Percentiles rank a stretch among this genome's conserved stretches.
Evolutionary conservation across 2,888 invertebrate genomes (phyloP).

Genomic region (Brachyptera risi): DNA sequence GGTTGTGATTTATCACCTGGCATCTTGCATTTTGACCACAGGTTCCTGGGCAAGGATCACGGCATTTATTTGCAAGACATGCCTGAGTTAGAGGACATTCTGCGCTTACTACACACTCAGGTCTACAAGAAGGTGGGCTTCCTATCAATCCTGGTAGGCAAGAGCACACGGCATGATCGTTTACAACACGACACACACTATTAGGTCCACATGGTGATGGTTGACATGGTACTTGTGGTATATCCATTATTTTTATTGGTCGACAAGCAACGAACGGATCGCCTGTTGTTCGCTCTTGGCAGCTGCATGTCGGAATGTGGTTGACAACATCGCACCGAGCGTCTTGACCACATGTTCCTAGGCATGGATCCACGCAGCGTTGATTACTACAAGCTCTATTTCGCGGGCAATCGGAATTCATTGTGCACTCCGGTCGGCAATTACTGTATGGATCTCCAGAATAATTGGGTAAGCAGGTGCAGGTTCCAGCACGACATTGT

Average conservation of each 20-base stretch:
- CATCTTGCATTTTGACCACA: constrained; percentile 31
- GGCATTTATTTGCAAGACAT: constrained; percentile 30
- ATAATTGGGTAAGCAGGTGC: constrained; percentile 66
- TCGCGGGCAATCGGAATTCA: constrained; percentile 65
- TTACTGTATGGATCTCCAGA: constrained; percentile 64
- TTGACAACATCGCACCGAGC: constrained; percentile 54
- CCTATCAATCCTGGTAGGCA: constrained; percentile 31
- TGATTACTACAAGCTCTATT: constrained; percentile 69
- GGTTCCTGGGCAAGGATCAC: constrained; percentile 33
- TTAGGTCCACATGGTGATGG: constrained; percentile 70
- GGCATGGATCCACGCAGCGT: constrained; percentile 67
- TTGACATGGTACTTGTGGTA: constrained; percentile 59
- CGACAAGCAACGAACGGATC: constrained; percentile 38
- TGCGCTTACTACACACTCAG: constrained; percentile 31
- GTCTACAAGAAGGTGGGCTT: constrained; percentile 30
- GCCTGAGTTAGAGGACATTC: constrained; percentile 32
- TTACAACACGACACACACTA: constrained; percentile 59
- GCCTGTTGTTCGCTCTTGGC: constrained; percentile 52
- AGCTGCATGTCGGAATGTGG: constrained; percentile 57
- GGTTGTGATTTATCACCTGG: constrained; percentile 33
- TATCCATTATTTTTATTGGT: constrained; percentile 23
- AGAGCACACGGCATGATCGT: constrained; percentile 53
- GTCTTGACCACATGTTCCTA: constrained; percentile 53
- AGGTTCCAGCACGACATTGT: constrained; percentile 57
- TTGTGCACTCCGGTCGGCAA: constrained; percentile 73